Evolutionary conservation across 2,797 vertebrate genomes (phyloP).

Genomic region (Rhabdophis nuchalis): DNA sequence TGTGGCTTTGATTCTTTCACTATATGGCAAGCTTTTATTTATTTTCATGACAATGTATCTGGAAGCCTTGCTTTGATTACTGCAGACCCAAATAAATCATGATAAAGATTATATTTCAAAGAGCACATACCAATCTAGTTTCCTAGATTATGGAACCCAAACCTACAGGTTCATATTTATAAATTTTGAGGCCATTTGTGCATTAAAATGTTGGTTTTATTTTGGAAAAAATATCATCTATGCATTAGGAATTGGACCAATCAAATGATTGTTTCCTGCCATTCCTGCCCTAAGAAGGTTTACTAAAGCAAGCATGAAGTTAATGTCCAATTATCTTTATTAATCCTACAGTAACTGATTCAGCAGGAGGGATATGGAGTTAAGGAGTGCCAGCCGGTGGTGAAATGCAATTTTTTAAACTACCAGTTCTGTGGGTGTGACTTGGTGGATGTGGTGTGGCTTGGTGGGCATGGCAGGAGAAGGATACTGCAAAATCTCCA

Average conservation of each 20-base stretch:
- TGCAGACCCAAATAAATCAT: neutral
- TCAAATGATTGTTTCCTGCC: neutral
- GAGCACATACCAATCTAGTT: neutral
- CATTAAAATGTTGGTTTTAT: neutral
- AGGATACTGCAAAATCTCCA: too few relatives aligned
- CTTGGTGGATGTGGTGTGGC: too few relatives aligned
- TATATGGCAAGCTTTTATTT: neutral
- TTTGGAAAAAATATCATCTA: neutral
- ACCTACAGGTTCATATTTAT: neutral
- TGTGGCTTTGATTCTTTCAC: neutral
- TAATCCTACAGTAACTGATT: neutral
- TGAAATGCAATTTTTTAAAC: too few relatives aligned
- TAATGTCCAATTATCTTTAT: neutral
- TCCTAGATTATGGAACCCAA: neutral
- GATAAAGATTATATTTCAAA: neutral
- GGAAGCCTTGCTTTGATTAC: neutral
- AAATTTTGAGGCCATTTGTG: neutral
- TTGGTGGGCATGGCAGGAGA: too few relatives aligned
- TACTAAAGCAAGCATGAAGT: neutral
- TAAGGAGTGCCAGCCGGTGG: neutral
- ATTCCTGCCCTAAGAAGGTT: neutral
- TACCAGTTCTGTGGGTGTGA: too few relatives aligned
- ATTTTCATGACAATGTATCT: constrained; percentile 2
- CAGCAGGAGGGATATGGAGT: neutral
- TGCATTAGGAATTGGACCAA: neutral